phyloP scores from a whole-genome alignment of 2,113 vertebrate genomes.

The Solenodon paradoxus region DNA sequence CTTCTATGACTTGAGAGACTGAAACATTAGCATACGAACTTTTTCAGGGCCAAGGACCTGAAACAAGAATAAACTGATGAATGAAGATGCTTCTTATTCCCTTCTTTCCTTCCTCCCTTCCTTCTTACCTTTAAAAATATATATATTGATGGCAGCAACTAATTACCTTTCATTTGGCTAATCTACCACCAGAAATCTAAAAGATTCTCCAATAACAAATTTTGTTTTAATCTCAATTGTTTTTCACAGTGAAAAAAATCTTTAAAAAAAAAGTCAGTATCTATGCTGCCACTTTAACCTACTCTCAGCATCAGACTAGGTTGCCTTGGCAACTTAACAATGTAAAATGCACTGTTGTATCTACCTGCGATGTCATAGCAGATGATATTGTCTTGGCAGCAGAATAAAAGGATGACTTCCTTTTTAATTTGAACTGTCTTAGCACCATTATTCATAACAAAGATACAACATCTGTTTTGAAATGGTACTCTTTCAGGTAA shows the following conservation, averaged over 20 bases:
- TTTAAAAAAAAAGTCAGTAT: background rate
- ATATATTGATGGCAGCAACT: background rate
- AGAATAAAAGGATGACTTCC: background rate
- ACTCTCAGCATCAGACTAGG: background rate
- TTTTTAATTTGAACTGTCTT: background rate
- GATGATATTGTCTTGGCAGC: background rate
- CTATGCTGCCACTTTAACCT: background rate
- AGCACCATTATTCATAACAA: background rate
- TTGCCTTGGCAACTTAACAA: constrained; percentile 55
- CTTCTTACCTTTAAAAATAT: too few relatives aligned
- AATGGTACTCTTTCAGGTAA: background rate
- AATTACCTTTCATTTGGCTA: background rate
- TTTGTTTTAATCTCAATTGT: background rate
- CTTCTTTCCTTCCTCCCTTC: too few relatives aligned
- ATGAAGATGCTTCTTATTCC: too few relatives aligned
- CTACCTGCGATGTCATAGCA: constrained; percentile 50
- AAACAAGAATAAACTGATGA: too few relatives aligned
- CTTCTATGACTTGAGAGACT: too few relatives aligned
- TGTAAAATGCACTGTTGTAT: background rate
- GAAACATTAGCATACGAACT: too few relatives aligned
- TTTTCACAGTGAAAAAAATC: background rate
- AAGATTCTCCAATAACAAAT: background rate
- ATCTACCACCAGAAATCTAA: background rate
- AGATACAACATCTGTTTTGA: background rate
- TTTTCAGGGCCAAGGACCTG: too few relatives aligned